These are phyloP conservation scores for Liolophura sinensis DNA, from an alignment of 1,140 invertebrate species.

Conservation along the genomic window DNA sequence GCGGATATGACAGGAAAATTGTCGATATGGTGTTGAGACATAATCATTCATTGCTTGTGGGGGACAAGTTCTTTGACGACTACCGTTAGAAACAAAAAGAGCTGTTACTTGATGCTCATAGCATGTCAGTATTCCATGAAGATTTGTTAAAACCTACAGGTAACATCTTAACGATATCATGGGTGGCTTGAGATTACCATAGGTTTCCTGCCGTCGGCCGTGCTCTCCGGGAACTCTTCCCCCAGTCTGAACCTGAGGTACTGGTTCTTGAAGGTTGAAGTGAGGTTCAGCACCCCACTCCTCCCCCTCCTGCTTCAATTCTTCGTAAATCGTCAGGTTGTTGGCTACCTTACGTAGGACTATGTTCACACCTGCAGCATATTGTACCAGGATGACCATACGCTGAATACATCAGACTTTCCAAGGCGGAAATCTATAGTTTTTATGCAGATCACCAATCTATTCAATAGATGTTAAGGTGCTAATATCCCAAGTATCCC, in stretches of 20 bases:
- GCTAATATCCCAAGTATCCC: too few species aligned
- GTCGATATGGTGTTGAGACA: neutral
- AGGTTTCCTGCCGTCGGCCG: slow-evolving; percentile 81
- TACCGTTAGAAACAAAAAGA: neutral
- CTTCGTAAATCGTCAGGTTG: slow-evolving; percentile 71
- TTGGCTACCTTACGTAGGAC: slow-evolving; percentile 76
- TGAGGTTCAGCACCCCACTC: slow-evolving; percentile 74
- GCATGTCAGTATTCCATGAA: too few species aligned
- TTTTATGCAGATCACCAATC: too few species aligned
- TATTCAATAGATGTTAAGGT: too few species aligned
- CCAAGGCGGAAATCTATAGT: too few species aligned
- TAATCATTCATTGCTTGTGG: neutral
- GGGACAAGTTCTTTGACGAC: too few species aligned
- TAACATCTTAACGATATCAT: neutral
- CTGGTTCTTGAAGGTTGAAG: slow-evolving; percentile 82
- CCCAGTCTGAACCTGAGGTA: slow-evolving; percentile 78
- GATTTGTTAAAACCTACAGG: too few species aligned
- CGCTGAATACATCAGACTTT: too few species aligned
- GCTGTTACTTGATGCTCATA: too few species aligned
- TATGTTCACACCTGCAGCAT: slow-evolving; percentile 41
- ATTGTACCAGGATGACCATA: too few species aligned
- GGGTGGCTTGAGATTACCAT: slow-evolving; percentile 62
- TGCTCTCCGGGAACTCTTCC: slow-evolving; percentile 84
- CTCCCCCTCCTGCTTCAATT: slow-evolving; percentile 72
- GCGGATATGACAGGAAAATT: neutral